Conservation (phyloP, 1,140 invertebrate species). For the Calliphora vicina region DNA sequence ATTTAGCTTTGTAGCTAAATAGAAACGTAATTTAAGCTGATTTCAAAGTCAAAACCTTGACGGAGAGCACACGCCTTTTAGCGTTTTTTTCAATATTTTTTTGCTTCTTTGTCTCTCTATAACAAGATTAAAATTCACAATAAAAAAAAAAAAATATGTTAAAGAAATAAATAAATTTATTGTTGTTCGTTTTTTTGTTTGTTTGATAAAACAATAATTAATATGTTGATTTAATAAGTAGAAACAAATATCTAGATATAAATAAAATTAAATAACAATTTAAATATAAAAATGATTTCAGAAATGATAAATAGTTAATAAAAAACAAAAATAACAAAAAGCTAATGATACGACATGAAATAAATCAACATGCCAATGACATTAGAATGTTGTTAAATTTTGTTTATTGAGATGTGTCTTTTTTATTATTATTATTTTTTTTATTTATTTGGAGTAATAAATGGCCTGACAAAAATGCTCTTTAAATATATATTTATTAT, state of each 20-base stretch:
- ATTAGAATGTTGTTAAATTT: not conserved
- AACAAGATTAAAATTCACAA: not conserved
- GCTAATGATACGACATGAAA: not conserved
- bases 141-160: too few species aligned
- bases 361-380: not conserved
- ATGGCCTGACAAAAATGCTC: too few species aligned
- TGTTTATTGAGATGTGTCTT: not conserved
- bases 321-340: not conserved
- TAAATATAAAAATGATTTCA: constrained; percentile 30
- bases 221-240: not conserved
- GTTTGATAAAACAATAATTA: constrained; percentile 11
- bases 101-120: not conserved
- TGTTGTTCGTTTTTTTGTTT: not conserved
- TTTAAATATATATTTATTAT: too few species aligned
- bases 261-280: constrained; percentile 18
- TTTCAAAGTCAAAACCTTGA: constrained; percentile 41
- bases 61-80: constrained; percentile 38
- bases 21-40: constrained; percentile 36
- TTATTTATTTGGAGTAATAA: too few species aligned
- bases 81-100: not conserved
- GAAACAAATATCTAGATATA: constrained; percentile 2
- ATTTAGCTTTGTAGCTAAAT: not conserved
- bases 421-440: too few species aligned
- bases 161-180: too few species aligned
- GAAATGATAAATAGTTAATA: constrained; percentile 25